Conservation (phyloP, 2,113 vertebrate species). For the Coptodon bakossiorum region DNA sequence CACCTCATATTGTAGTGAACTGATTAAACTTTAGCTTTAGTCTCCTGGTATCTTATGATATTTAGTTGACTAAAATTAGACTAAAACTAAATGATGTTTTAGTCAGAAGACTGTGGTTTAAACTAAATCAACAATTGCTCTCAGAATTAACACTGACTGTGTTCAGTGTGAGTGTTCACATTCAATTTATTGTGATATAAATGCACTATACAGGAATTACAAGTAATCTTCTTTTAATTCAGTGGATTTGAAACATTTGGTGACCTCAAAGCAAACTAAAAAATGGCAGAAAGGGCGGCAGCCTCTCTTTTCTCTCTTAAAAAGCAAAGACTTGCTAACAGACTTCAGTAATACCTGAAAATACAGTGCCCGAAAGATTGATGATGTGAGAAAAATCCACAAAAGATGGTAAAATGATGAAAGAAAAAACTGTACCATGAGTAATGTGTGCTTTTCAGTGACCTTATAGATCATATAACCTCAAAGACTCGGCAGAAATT, state of each 20-base stretch:
- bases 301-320: neutral
- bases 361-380: neutral
- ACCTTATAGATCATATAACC: neutral
- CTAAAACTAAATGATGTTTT: neutral
- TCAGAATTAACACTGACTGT: accelerated
- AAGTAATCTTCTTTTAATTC: neutral
- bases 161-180: neutral
- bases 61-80: neutral
- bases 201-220: neutral
- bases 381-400: neutral
- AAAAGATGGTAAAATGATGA: neutral
- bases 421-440: neutral
- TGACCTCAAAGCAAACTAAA: neutral
- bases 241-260: neutral
- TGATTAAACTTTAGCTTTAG: neutral
- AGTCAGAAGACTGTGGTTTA: accelerated
- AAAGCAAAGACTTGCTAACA: neutral
- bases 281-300: neutral
- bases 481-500: neutral
- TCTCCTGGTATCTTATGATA: neutral
- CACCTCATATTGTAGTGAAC: neutral
- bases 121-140: neutral
- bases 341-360: neutral
- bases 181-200: neutral
- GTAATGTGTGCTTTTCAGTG: neutral